These are phyloP conservation scores for Steinernema khuongi DNA, from an alignment of 1,140 invertebrate species.

Conservation along the genomic window DNA sequence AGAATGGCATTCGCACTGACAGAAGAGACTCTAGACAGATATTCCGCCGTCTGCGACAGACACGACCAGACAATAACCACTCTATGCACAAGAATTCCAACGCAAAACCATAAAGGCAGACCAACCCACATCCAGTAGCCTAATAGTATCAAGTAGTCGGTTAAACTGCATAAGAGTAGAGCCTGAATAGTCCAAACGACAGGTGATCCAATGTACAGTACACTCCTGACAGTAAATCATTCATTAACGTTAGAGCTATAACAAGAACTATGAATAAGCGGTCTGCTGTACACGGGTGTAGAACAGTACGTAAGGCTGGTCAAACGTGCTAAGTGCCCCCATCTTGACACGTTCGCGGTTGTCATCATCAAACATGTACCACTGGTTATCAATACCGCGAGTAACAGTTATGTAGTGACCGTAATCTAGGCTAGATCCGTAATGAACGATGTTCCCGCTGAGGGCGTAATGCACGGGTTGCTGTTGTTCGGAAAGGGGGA, in stretches of 20 bases:
- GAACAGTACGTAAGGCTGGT: slow-evolving; percentile 19
- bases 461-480: slow-evolving; percentile 13
- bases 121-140: too few species aligned
- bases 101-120: too few species aligned
- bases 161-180: background rate
- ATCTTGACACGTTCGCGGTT: background rate
- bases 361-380: slow-evolving; percentile 31
- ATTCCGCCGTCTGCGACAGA: too few species aligned
- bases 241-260: slow-evolving; percentile 21
- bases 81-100: too few species aligned
- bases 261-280: slow-evolving; percentile 10
- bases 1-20: too few species aligned
- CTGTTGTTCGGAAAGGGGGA: background rate
- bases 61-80: too few species aligned
- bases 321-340: background rate
- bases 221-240: too few species aligned
- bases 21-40: too few species aligned
- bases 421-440: slow-evolving; percentile 26
- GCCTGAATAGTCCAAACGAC: background rate
- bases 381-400: slow-evolving; percentile 26
- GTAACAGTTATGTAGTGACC: slow-evolving; percentile 24
- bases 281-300: background rate
- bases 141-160: too few species aligned
- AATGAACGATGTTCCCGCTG: slow-evolving; percentile 25
- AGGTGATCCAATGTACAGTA: too few species aligned